Evolutionary conservation across 2,113 vertebrate species (phyloP).

Genomic region (Conger conger): DNA sequence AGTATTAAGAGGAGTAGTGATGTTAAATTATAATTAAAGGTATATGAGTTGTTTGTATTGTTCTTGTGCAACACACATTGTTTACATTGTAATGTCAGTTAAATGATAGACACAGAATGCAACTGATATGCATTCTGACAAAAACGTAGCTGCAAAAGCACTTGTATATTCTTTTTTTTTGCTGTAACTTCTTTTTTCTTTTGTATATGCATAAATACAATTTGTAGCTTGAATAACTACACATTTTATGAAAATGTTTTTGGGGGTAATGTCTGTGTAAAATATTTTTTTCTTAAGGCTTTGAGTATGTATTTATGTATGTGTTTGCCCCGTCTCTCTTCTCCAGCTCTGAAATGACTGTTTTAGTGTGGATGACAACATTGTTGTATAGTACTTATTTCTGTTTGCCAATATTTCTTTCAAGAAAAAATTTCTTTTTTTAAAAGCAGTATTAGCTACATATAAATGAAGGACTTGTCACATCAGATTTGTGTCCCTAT

Average conservation of each 20-base stretch:
- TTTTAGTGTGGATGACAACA: conserved; percentile 93
- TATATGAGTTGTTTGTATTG: conserved; percentile 99
- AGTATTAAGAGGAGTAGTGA: conserved; percentile 99
- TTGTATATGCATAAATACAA: conserved; percentile 95
- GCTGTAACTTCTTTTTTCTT: conserved; percentile 67
- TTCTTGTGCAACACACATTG: conserved; percentile 99
- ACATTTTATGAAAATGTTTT: conserved; percentile 72
- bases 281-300: conserved; percentile 87
- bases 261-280: conserved; percentile 64
- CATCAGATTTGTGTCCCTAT: conserved; percentile 86
- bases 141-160: conserved; percentile 98
- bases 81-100: conserved; percentile 99
- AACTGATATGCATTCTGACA: conserved; percentile 96
- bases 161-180: conserved; percentile 98
- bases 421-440: conserved; percentile 73
- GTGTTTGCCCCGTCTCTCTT: conserved; percentile 93
- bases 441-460: conserved; percentile 88
- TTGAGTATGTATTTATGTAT: conserved; percentile 89
- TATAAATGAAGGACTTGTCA: conserved; percentile 79
- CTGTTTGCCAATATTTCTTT: conserved; percentile 91
- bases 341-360: conserved; percentile 90
- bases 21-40: conserved; percentile 98
- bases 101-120: conserved; percentile 94
- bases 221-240: conserved; percentile 81
- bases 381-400: conserved; percentile 99